Evolutionary conservation across 2,113 vertebrate species (phyloP), one percentile per base, ranked within the genome.

Genomic region (Tragelaphus strepsiceros): DNA sequence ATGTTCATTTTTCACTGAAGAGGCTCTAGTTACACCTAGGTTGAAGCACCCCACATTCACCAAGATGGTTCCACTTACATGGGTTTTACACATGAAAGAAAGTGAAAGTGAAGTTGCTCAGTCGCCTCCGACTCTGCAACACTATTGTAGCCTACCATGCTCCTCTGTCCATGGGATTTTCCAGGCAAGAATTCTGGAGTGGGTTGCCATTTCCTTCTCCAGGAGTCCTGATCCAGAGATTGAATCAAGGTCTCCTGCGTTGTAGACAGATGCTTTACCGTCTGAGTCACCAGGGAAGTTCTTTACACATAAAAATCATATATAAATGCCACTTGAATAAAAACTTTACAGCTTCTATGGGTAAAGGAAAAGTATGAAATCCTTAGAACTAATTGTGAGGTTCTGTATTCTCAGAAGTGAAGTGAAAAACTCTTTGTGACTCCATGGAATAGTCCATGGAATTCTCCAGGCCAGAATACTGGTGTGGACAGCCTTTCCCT

Each of bases 121-220:
- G n/a, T 71, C 7, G 3, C 17, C 7, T 9, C 64, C 1, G 10
- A 22, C 64, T 35, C 17, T 35, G 19, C 0, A 0, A 71, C 19
- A 19, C 19, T 10, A 22, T n/a, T 71, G n/a, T 21, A 71, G 64
- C 64, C 64, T 22, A 12, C 64, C 64, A 22, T 21, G 19, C 64
- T 71, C 64, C n/a, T 71, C n/a, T 15, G 0, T 64, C 30, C 64
- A 35, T 71, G n/a, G 9, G 17, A 35, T 71, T 71, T 71, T 35
- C n/a, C 64, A 71, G 10, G 64, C 64, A 71, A 35, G 17, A 35
- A 11, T 71, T 22, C 64, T 71, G 64, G 64, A 71, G 19, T 11
- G 64, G 64, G n/a, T 35, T 71, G n/a, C 64, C 64, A 5, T 35
- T 71, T 71, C 9, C n/a, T 71, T 71, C 64, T 35, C 17, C 19